phyloP scores from a whole-genome alignment of 2,113 vertebrate species.

The Terrapene triunguis region DNA sequence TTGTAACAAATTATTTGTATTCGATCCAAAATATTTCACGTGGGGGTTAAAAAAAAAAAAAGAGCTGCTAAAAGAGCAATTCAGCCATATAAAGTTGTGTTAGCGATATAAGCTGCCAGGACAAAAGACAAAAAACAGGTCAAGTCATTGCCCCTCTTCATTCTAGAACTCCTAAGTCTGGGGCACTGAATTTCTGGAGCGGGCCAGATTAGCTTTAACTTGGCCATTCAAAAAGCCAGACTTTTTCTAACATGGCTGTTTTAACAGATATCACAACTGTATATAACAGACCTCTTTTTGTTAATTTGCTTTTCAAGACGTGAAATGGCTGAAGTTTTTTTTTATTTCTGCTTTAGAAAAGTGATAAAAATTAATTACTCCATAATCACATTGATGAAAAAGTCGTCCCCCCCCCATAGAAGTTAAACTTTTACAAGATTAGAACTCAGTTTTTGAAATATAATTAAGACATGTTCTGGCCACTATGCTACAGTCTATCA shows the following conservation, averaged over 20 bases:
- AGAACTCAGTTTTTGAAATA: slow-evolving; percentile 2
- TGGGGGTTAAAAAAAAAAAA: slow-evolving; percentile 24
- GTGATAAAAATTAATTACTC: background rate
- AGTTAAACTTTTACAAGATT: background rate
- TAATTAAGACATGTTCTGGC: slow-evolving; percentile 1
- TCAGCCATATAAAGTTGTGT: slow-evolving; percentile 9
- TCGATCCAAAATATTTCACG: slow-evolving; percentile 37
- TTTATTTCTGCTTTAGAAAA: slow-evolving; percentile 4
- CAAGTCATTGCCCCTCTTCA: background rate
- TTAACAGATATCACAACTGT: background rate
- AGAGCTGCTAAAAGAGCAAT: slow-evolving; percentile 4
- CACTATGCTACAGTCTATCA: background rate
- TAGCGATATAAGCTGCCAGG: background rate
- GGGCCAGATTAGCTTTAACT: background rate
- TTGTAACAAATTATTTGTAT: slow-evolving; percentile 43
- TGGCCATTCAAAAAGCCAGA: background rate
- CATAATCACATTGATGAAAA: background rate
- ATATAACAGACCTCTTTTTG: background rate
- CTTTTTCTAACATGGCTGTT: background rate
- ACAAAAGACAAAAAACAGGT: background rate
- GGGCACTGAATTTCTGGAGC: background rate
- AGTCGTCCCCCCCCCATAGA: background rate
- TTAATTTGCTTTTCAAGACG: background rate
- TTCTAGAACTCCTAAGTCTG: slow-evolving; percentile 16
- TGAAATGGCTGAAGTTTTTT: background rate